Evolutionary conservation across 2,113 vertebrate species (phyloP), one percentile per base, ranked within the genome.

Genomic region (Synodontis membranacea): DNA sequence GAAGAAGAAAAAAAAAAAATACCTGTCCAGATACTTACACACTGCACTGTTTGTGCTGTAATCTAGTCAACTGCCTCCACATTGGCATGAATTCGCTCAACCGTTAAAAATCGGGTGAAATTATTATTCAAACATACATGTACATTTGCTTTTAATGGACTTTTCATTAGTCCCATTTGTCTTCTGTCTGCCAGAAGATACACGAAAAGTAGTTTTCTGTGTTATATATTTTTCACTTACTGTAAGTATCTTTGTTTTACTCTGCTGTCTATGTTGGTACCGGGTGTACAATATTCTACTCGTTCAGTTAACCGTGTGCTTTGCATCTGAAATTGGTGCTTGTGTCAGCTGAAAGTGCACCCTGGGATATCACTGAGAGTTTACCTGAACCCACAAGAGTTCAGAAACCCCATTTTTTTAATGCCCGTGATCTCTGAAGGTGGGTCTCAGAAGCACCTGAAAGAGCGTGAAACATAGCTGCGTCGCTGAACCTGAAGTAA

Each of bases 381-480:
- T 91, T 88, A 85, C 85, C 85, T 88, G 88, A 91, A 89, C 56
- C 82, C 66, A 28, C 28, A n/a, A 66, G 70, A 86, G 87, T 76
- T 87, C 84, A 81, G 64, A 83, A 83, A 68, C 74, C 79, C 56
- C 78, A 54, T 62, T 48, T 84, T 48, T 84, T 58, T 84, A 86
- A 88, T 80, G 82, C 76, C 80, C 52, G 46, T 83, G 75, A 86
- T 64, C 84, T 31, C 64, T 74, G 44, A 87, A 70, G 79, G 66
- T 85, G 82, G 86, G 84, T 81, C 80, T 68, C 78, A 90, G 87
- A 87, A 91, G 88, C 89, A 89, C 89, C 90, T 89, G 86, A 88
- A 85, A 87, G 46, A 88, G 86, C 50, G 15, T 82, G 70, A 86
- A 60, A 46, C 83, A 72, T 88, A 86, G 86, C 84, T 86, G 86